phyloP scores from a whole-genome alignment of 2,888 invertebrate genomes.

The Aradus depressus region DNA sequence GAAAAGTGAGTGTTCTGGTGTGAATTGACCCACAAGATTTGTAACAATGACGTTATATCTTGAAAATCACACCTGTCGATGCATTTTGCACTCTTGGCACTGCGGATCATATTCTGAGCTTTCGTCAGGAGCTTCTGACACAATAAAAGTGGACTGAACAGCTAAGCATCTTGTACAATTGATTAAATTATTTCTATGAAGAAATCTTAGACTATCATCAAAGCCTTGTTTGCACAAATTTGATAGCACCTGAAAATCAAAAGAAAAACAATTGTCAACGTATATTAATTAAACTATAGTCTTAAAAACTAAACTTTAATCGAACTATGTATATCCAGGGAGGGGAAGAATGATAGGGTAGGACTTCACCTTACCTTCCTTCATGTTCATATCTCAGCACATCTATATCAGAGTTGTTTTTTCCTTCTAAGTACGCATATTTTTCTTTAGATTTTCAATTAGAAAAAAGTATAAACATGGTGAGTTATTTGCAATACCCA shows the following conservation, averaged over 20 bases:
- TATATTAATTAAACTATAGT: neutral
- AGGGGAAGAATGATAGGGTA: too few species aligned
- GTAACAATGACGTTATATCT: too few species aligned
- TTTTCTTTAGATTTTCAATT: neutral
- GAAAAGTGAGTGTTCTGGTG: too few species aligned
- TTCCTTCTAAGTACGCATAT: neutral
- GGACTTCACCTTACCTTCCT: neutral
- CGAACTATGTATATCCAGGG: too few species aligned
- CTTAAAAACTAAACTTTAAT: neutral
- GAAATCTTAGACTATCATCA: conserved; percentile 76
- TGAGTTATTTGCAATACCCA: too few species aligned
- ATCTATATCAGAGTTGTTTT: neutral
- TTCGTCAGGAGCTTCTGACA: conserved; percentile 54
- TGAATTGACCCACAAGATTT: too few species aligned
- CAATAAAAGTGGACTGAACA: conserved; percentile 71
- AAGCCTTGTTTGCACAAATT: conserved; percentile 98
- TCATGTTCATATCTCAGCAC: neutral
- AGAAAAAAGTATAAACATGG: neutral
- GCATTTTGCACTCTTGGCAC: conserved; percentile 76
- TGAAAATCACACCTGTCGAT: conserved; percentile 56
- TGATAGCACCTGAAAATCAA: conserved; percentile 45
- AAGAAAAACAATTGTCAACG: neutral
- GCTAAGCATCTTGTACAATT: conserved; percentile 86
- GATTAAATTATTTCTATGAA: conserved; percentile 80
- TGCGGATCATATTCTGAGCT: conserved; percentile 72